A percentile compares a stretch with the other conserved stretches of the same genome.
Evolutionary conservation across 2,797 vertebrate species (phyloP).

Genomic region (Coregonus suidteri): DNA sequence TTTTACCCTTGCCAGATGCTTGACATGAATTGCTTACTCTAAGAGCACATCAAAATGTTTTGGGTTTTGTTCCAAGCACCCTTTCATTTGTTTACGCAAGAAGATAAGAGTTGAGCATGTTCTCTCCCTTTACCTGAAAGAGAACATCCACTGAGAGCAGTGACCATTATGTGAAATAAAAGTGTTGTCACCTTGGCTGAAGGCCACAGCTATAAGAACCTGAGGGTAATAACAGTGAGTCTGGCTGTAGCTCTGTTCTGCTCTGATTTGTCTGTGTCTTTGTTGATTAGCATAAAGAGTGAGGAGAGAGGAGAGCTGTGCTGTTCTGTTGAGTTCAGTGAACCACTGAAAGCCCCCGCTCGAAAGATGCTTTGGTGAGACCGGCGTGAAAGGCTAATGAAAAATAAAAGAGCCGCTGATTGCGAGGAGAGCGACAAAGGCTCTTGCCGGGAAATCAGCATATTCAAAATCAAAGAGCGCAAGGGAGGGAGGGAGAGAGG

Average conservation of each 20-base stretch:
- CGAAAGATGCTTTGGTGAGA: slow-evolving; percentile 11
- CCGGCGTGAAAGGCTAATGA: slow-evolving; percentile 16
- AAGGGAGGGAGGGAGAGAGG: slow-evolving; percentile 32
- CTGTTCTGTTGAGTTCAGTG: background rate
- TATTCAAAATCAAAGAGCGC: slow-evolving; percentile 54
- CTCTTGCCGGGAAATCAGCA: slow-evolving; percentile 29
- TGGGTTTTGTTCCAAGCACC: too few relatives aligned
- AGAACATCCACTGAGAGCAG: background rate
- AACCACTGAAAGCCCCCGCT: background rate
- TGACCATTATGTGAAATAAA: background rate
- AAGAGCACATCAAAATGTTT: too few relatives aligned
- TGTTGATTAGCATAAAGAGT: background rate
- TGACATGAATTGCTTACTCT: too few relatives aligned
- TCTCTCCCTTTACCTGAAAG: background rate
- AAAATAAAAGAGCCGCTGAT: slow-evolving; percentile 41
- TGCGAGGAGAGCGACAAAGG: slow-evolving; percentile 44
- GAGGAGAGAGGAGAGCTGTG: background rate
- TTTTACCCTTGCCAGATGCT: too few relatives aligned
- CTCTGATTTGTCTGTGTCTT: background rate
- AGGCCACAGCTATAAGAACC: background rate
- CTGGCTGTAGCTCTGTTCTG: background rate
- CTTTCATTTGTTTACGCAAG: too few relatives aligned
- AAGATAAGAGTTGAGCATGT: too few relatives aligned
- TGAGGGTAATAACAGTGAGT: too few relatives aligned
- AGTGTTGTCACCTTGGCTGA: slow-evolving; percentile 18